Percentiles rank a stretch among this genome's conserved stretches.
Conservation (phyloP, 2,888 invertebrate genomes). For the Ischnus inquisitorius region DNA sequence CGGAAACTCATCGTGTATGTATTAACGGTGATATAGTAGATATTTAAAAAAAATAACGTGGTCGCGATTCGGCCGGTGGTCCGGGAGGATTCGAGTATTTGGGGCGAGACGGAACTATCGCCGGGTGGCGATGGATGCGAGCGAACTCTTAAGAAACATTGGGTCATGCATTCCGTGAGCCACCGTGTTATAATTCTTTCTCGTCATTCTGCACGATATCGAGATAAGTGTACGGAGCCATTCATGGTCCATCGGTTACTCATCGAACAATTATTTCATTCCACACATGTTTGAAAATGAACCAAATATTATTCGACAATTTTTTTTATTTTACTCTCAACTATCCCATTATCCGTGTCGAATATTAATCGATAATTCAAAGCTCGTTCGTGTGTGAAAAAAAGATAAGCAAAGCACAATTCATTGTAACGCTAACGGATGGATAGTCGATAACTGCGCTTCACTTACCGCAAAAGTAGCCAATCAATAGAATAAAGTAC, state of each 20-base stretch:
- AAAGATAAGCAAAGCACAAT: background rate
- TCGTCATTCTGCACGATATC: background rate
- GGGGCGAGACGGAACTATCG: slow-evolving; percentile 32
- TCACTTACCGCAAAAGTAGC: background rate
- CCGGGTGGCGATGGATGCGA: background rate
- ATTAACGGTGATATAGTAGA: slow-evolving; percentile 44
- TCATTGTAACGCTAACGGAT: background rate
- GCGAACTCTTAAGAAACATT: slow-evolving; percentile 1
- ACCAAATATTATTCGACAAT: no score
- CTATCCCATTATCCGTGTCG: no score
- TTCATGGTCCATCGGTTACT: slow-evolving; percentile 20
- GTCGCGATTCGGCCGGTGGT: slow-evolving; percentile 40
- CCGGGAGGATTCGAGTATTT: slow-evolving; percentile 25
- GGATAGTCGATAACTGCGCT: background rate
- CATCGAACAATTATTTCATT: background rate
- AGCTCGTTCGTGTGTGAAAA: background rate
- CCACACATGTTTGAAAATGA: background rate
- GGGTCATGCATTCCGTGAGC: background rate
- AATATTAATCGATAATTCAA: no score
- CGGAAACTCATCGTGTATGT: slow-evolving; percentile 66
- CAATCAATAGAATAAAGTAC: background rate
- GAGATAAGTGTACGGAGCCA: slow-evolving; percentile 21
- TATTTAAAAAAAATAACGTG: slow-evolving; percentile 44
- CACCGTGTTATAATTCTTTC: slow-evolving; percentile 23
- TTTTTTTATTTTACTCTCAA: no score